These are phyloP conservation scores for Ictalurus punctatus DNA, from an alignment of 2,113 vertebrate genomes.

Conservation along the genomic window DNA sequence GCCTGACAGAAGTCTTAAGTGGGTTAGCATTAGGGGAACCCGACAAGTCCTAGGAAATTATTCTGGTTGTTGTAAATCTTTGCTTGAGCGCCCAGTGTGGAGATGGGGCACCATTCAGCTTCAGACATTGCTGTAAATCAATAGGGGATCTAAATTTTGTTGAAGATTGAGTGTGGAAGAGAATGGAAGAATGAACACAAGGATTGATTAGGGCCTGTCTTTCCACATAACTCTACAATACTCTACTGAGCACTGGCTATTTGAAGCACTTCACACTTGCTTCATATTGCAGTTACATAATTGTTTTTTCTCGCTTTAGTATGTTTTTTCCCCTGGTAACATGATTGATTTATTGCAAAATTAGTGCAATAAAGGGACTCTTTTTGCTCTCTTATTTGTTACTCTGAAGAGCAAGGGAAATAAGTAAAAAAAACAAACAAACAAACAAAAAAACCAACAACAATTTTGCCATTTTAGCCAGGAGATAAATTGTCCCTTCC, in stretches of 20 bases:
- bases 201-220: slow-evolving; percentile 6
- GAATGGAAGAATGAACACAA: slow-evolving; percentile 28
- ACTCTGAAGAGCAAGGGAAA: not conserved
- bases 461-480: not conserved
- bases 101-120: slow-evolving; percentile 16
- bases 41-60: slow-evolving; percentile 20
- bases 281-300: not conserved
- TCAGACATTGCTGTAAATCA: slow-evolving; percentile 35
- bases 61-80: slow-evolving; percentile 36
- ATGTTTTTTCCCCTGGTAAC: not conserved
- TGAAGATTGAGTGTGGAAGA: slow-evolving; percentile 36
- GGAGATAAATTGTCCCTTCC: not conserved
- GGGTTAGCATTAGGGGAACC: slow-evolving; percentile 6
- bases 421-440: no score
- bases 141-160: slow-evolving; percentile 17
- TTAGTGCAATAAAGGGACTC: not conserved
- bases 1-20: not conserved
- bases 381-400: not conserved
- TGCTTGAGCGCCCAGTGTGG: slow-evolving; percentile 20
- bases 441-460: not conserved
- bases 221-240: slow-evolving; percentile 24
- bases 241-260: not conserved
- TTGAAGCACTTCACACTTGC: not conserved
- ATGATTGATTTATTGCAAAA: not conserved
- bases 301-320: not conserved